phyloP scores from a whole-genome alignment of 2,113 vertebrate species.

The Suncus etruscus region DNA sequence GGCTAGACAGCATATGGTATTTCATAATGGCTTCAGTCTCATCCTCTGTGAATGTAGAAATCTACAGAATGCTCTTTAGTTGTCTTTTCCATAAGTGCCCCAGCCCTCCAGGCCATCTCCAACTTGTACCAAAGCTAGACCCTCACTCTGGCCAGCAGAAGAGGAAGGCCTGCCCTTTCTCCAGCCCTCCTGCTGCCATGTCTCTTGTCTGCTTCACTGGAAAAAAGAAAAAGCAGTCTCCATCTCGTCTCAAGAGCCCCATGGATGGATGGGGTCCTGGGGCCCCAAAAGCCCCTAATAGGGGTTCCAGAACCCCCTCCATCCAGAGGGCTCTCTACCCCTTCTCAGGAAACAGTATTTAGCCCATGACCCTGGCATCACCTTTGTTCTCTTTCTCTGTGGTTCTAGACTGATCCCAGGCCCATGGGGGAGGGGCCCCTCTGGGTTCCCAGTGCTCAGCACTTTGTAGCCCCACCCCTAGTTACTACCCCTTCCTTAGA shows the following conservation, averaged over 20 bases:
- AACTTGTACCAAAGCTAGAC: background rate
- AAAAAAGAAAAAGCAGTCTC: conserved; percentile 19
- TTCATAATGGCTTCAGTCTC: background rate
- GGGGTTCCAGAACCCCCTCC: no score
- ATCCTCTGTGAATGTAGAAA: background rate
- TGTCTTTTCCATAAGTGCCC: background rate
- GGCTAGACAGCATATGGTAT: background rate
- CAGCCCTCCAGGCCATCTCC: accelerated
- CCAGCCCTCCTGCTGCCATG: background rate
- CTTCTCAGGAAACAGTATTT: conserved; percentile 74
- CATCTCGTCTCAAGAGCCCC: background rate
- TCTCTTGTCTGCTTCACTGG: conserved; percentile 23
- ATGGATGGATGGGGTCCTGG: background rate
- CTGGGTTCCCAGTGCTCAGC: conserved; percentile 45
- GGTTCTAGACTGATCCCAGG: background rate
- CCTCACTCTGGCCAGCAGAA: background rate
- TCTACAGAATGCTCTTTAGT: background rate
- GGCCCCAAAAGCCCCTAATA: background rate
- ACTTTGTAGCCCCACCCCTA: conserved; percentile 39
- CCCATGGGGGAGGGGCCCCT: background rate
- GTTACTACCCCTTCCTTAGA: background rate
- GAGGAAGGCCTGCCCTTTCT: background rate
- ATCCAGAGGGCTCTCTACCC: background rate
- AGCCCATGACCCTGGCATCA: background rate
- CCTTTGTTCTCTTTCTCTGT: background rate